Evolutionary conservation across 2,888 invertebrate genomes (phyloP).

Genomic region (Cordilura impudica): DNA sequence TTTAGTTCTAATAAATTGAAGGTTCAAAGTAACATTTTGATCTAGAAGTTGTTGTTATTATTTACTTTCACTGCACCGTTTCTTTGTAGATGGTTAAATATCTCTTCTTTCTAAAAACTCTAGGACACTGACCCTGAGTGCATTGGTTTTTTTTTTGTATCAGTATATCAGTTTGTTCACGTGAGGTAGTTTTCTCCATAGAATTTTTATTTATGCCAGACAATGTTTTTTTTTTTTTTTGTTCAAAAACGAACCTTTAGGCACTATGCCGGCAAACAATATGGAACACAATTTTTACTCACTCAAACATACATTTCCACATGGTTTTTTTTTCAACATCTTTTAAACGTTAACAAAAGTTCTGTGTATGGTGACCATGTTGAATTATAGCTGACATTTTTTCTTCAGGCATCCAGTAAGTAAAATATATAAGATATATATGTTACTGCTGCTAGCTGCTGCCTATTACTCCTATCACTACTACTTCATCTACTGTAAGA

Average conservation of each 20-base stretch:
- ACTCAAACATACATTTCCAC: neutral
- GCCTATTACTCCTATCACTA: neutral
- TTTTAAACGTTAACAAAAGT: slow-evolving; percentile 7
- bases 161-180: neutral
- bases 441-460: neutral
- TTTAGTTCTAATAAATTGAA: too few species aligned
- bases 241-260: slow-evolving; percentile 14
- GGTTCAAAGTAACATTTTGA: too few species aligned
- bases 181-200: slow-evolving; percentile 1
- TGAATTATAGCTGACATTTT: slow-evolving; percentile 31
- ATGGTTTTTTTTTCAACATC: slow-evolving; percentile 1
- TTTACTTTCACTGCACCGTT: too few species aligned
- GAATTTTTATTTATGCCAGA: slow-evolving; percentile 35
- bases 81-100: too few species aligned
- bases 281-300: slow-evolving; percentile 35
- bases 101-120: too few species aligned
- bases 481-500: neutral
- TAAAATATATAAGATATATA: neutral
- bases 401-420: neutral
- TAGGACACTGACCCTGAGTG: too few species aligned
- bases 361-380: slow-evolving; percentile 21
- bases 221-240: slow-evolving; percentile 28
- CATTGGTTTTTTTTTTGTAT: neutral
- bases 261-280: slow-evolving; percentile 38
- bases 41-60: too few species aligned